These are phyloP conservation scores for Vultur gryphus DNA, from an alignment of 2,797 vertebrate species.

Conservation along the genomic window DNA sequence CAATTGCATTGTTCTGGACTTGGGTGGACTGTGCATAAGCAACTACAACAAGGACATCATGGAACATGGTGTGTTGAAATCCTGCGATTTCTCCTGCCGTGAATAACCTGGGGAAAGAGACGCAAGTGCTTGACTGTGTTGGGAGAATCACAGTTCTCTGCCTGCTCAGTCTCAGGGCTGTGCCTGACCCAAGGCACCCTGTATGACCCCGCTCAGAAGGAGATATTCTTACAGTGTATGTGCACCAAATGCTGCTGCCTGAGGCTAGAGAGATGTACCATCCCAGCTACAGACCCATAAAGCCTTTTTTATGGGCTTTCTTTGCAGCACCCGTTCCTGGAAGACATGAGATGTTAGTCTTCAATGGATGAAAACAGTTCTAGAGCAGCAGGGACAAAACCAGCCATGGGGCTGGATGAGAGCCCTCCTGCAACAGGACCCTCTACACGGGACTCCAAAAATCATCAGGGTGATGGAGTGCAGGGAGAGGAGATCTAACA, in stretches of 20 bases:
- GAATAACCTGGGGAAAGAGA: neutral
- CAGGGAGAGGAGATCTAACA: neutral
- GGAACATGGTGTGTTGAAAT: neutral
- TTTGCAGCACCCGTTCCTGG: neutral
- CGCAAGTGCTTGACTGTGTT: neutral
- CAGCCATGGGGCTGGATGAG: neutral
- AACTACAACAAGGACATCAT: neutral
- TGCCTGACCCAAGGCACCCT: neutral
- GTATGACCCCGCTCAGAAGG: neutral
- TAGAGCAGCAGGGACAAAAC: neutral
- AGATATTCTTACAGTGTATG: neutral
- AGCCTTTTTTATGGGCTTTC: neutral
- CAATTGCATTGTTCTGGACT: neutral
- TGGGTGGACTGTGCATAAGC: neutral
- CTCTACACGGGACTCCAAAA: neutral
- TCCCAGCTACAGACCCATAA: neutral
- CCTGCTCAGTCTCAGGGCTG: neutral
- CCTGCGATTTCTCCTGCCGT: neutral
- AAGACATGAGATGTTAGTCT: neutral
- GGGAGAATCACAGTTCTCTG: neutral
- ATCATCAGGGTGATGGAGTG: neutral
- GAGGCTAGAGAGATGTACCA: neutral
- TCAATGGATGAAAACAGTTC: neutral
- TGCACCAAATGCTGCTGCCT: neutral
- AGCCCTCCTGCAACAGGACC: neutral